phyloP scores from a whole-genome alignment of 2,888 invertebrate species.

The Autographa gamma region DNA sequence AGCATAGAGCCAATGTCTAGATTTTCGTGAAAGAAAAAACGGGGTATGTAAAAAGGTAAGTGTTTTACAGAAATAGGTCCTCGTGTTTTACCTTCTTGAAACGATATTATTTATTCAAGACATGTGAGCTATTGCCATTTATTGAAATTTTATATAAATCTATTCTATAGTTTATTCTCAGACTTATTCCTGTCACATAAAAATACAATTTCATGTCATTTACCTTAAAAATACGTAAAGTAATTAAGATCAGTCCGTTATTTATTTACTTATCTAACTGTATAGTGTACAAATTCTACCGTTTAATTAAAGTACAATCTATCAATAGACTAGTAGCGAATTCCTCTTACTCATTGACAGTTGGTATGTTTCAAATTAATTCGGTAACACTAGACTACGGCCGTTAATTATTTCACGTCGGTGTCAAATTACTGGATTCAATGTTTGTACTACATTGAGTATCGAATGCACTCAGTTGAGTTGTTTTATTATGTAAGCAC shows the following conservation, averaged over 20 bases:
- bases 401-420: constrained; percentile 34
- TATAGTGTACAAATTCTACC: neutral
- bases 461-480: constrained; percentile 13
- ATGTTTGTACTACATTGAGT: constrained; percentile 9
- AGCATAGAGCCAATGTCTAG: too few relatives aligned
- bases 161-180: too few relatives aligned
- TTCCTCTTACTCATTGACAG: constrained; percentile 14
- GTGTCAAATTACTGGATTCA: constrained; percentile 37
- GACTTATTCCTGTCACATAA: too few relatives aligned
- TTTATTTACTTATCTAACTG: neutral
- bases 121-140: too few relatives aligned
- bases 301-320: constrained; percentile 24
- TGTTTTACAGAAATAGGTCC: too few relatives aligned
- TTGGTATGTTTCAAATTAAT: constrained; percentile 34
- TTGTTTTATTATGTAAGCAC: constrained; percentile 17
- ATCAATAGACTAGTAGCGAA: constrained; percentile 9
- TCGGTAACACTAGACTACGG: constrained; percentile 19
- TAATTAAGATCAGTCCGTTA: neutral
- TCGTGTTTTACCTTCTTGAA: too few relatives aligned
- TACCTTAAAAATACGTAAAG: too few relatives aligned
- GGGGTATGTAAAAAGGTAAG: too few relatives aligned
- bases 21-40: too few relatives aligned
- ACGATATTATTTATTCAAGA: too few relatives aligned
- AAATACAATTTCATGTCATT: too few relatives aligned
- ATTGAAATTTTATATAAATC: too few relatives aligned